Evolutionary conservation across 1,140 invertebrate species (phyloP), one percentile per base, ranked within the genome.

Genomic region (Andricus grossulariae): DNA sequence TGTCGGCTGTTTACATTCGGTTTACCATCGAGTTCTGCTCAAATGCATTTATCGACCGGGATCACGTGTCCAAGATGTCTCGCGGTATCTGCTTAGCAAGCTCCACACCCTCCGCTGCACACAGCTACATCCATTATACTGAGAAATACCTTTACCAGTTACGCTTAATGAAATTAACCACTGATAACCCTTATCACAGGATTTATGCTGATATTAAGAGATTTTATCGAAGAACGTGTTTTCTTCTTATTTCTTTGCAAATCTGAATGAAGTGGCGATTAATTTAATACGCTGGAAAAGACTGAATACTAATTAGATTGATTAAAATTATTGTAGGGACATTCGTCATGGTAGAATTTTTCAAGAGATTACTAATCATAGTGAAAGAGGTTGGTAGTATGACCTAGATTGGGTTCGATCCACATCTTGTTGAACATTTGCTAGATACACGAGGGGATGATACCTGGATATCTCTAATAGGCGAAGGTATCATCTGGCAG

Each of bases 1-100:
- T 66, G 57, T 66, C 57, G 57, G 32, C 57, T 66, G 60, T 66
- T 66, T 66, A 66, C 60, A 66, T 39, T 66, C 16, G 25, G 6
- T 32, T 66, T 32, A 66, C 60, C 39, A 66, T 45, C 60, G 60
- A 66, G 60, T 39, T 66, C 57, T 66, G 21, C 55, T 57, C 25
- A 60, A 60, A 66, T 13, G 60, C 25, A 66, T 39, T 66, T 66
- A 66, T 66, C 15, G 60, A 66, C 25, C 39, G 25, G 1, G 39
- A 66, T 66, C 60, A 32, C 60, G 39, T 66, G 25, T 66, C 60
- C 15, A 66, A 66, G 13, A 25, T 66, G 60, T 66, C 60, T 39
- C 32, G 5, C 57, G n/a, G 25, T 66, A 66, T 66, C 60, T 66
- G 25, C 39, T 66, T 66, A 39, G 60, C 25, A 66, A 66, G 21